phyloP scores from a whole-genome alignment of 2,888 invertebrate species.

The Julus scandinavius region DNA sequence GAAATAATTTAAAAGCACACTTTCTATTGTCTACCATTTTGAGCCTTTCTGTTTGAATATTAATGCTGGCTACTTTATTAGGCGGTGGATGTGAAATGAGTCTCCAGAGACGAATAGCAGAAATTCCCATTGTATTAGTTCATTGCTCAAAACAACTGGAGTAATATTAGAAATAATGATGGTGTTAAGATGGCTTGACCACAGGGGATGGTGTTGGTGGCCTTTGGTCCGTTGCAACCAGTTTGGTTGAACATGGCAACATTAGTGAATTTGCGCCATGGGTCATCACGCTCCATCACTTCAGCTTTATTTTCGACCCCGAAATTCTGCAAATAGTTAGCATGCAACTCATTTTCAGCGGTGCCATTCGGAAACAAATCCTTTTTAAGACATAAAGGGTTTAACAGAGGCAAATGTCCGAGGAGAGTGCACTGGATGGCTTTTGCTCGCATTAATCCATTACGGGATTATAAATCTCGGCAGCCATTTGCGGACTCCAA shows the following conservation, averaged over 20 bases:
- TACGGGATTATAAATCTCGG: conserved; percentile 39
- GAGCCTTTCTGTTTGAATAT: conserved; percentile 25
- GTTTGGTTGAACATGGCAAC: not conserved
- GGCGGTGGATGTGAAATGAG: not conserved
- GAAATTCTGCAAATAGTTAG: not conserved
- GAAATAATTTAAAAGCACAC: not conserved
- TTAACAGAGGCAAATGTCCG: conserved; percentile 38
- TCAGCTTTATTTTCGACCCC: not conserved
- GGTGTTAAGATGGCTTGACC: conserved; percentile 42
- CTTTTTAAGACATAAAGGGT: conserved; percentile 42
- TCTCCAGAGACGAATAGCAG: not conserved
- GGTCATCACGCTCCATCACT: conserved; percentile 2
- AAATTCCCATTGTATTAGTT: conserved; percentile 39
- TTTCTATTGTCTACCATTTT: not conserved
- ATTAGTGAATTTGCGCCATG: not conserved
- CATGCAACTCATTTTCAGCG: conserved; percentile 19
- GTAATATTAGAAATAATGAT: conserved; percentile 34
- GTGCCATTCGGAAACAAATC: not conserved
- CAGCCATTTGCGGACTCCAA: conserved; percentile 12
- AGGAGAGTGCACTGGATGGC: conserved; percentile 29
- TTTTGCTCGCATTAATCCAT: conserved; percentile 29
- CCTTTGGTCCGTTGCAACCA: not conserved
- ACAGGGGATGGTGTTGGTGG: not conserved
- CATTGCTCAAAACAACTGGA: conserved; percentile 29
- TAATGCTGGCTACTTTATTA: conserved; percentile 26